Conservation (phyloP, 2,888 invertebrate genomes). For the Troglohyphantes excavatus region DNA sequence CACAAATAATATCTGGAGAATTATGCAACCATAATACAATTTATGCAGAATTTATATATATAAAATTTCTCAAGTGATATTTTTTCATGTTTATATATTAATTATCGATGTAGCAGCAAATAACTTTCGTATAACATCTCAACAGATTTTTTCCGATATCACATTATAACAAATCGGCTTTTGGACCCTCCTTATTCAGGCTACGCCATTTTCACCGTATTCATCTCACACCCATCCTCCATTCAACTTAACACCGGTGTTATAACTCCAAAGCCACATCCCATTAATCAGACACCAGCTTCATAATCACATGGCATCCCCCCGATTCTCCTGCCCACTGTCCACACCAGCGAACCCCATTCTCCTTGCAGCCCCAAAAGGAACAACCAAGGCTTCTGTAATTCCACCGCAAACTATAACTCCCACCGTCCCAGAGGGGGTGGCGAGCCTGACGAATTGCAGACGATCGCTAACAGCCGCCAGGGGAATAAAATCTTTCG, state of each 20-base stretch:
- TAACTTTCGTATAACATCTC: no score
- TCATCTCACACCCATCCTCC: background rate
- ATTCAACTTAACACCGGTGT: background rate
- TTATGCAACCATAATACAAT: no score
- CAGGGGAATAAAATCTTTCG: slow-evolving; percentile 65
- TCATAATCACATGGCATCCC: slow-evolving; percentile 1
- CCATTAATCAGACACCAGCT: background rate
- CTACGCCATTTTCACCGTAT: background rate
- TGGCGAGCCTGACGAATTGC: slow-evolving; percentile 58
- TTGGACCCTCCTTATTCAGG: background rate
- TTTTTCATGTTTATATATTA: no score
- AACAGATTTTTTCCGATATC: no score
- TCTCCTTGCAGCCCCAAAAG: background rate
- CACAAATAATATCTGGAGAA: no score
- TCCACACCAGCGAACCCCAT: background rate
- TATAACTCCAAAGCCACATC: background rate
- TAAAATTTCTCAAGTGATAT: no score
- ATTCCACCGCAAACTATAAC: slow-evolving; percentile 51
- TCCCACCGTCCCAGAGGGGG: background rate
- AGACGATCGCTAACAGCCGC: slow-evolving; percentile 61
- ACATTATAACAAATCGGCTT: no score
- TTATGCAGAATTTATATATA: no score
- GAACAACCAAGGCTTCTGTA: slow-evolving; percentile 40
- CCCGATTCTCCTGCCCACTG: background rate
- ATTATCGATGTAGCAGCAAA: no score